Conservation (phyloP, 2,797 vertebrate species). For the Acipenser oxyrinchus region DNA sequence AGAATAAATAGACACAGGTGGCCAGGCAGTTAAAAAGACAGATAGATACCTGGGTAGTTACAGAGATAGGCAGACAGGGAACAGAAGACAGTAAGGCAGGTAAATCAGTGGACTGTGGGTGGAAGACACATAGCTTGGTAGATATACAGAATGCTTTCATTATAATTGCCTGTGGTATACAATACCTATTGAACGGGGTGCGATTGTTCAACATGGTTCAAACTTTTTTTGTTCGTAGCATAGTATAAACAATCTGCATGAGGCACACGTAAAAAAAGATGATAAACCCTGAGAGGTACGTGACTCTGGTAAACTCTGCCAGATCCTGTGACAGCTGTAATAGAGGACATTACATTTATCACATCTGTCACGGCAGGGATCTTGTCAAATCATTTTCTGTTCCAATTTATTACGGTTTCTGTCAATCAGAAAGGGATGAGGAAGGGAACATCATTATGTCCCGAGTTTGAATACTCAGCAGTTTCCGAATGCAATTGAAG, state of each 20-base stretch:
- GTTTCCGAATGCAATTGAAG: slow-evolving; percentile 64
- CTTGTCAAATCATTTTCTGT: slow-evolving; percentile 68
- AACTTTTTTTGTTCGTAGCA: slow-evolving; percentile 34
- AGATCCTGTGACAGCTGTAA: slow-evolving; percentile 58
- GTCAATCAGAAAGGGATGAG: slow-evolving; percentile 63
- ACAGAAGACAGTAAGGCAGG: slow-evolving; percentile 72
- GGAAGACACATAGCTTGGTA: slow-evolving; percentile 50
- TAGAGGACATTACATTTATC: slow-evolving; percentile 64
- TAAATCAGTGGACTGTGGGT: slow-evolving; percentile 75
- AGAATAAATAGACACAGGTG: slow-evolving; percentile 69
- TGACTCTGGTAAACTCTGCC: slow-evolving; percentile 49
- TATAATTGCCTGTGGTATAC: slow-evolving; percentile 58
- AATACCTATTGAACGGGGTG: background rate
- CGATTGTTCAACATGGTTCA: background rate
- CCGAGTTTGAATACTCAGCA: slow-evolving; percentile 69
- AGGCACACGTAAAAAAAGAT: slow-evolving; percentile 44
- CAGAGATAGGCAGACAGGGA: slow-evolving; percentile 64
- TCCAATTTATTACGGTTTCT: slow-evolving; percentile 76
- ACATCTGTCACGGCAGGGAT: slow-evolving; percentile 57
- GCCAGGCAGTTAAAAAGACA: slow-evolving; percentile 66
- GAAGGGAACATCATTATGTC: slow-evolving; percentile 61
- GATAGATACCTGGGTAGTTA: slow-evolving; percentile 58
- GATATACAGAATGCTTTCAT: slow-evolving; percentile 42
- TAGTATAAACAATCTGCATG: slow-evolving; percentile 34
- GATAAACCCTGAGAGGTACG: slow-evolving; percentile 48